Conservation (phyloP, 2,113 vertebrate species). For the Centropristis striata region DNA sequence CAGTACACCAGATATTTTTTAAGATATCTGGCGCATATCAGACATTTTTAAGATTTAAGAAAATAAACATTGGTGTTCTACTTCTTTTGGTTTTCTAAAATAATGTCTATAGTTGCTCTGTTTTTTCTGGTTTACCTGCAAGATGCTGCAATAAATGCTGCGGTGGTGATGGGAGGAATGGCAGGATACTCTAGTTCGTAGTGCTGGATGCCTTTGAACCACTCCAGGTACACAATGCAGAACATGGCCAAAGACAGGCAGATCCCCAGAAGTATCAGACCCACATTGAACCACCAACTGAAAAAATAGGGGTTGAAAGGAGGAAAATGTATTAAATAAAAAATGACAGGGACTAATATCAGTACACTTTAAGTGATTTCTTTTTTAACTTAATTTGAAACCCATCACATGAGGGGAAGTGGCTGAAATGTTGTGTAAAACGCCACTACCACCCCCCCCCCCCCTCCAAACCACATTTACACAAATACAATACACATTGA, state of each 20-base stretch:
- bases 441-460: too few species aligned
- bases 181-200: conserved; percentile 93
- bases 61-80: background rate
- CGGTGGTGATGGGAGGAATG: conserved; percentile 91
- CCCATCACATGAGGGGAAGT: too few species aligned
- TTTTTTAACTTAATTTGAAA: too few species aligned
- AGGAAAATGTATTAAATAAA: background rate
- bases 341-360: too few species aligned
- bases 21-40: too few species aligned
- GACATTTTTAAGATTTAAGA: background rate
- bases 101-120: background rate
- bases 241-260: conserved; percentile 90
- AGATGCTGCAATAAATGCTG: conserved; percentile 92
- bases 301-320: conserved; percentile 19
- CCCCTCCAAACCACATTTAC: too few species aligned
- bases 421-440: too few species aligned
- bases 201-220: conserved; percentile 90
- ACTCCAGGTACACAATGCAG: conserved; percentile 96
- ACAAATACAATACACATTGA: too few species aligned
- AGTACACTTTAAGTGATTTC: too few species aligned
- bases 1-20: background rate
- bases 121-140: conserved; percentile 87
- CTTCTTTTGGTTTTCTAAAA: background rate
- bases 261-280: conserved; percentile 83
- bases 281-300: conserved; percentile 92